These are phyloP conservation scores for Aporophyla lueneburgensis DNA, from an alignment of 2,888 invertebrate species.

Conservation along the genomic window DNA sequence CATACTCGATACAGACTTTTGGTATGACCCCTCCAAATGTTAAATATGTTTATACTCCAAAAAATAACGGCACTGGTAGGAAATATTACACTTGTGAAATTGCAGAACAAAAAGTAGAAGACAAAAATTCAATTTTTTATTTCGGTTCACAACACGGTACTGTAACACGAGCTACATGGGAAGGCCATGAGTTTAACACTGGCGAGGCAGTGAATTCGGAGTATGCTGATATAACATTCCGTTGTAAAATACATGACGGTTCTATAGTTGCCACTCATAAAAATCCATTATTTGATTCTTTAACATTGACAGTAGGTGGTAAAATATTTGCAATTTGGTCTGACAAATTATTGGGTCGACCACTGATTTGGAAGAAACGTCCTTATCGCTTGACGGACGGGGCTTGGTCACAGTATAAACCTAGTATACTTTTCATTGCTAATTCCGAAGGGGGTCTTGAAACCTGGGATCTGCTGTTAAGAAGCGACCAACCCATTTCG, in stretches of 20 bases:
- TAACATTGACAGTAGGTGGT: slow-evolving; percentile 94
- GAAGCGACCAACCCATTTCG: slow-evolving; percentile 93
- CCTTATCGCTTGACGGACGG: slow-evolving; percentile 91
- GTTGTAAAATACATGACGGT: slow-evolving; percentile 93
- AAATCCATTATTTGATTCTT: slow-evolving; percentile 91
- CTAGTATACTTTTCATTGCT: slow-evolving; percentile 93
- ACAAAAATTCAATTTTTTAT: slow-evolving; percentile 79
- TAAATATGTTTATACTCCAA: slow-evolving; percentile 79
- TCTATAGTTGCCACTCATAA: slow-evolving; percentile 91
- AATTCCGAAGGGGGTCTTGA: slow-evolving; percentile 94
- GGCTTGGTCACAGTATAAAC: slow-evolving; percentile 94
- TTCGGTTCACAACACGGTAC: slow-evolving; percentile 87
- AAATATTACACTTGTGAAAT: slow-evolving; percentile 84
- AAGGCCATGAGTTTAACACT: slow-evolving; percentile 92
- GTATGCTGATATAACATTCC: slow-evolving; percentile 84
- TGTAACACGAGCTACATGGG: slow-evolving; percentile 90
- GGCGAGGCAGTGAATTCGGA: slow-evolving; percentile 92
- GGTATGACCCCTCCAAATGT: slow-evolving; percentile 79
- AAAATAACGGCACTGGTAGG: slow-evolving; percentile 79
- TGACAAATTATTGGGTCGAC: slow-evolving; percentile 91
- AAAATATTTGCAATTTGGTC: slow-evolving; percentile 94
- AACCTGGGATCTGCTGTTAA: slow-evolving; percentile 94
- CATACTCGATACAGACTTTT: slow-evolving; percentile 85
- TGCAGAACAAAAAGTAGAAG: slow-evolving; percentile 75
- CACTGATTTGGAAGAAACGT: slow-evolving; percentile 93